Percentiles rank a stretch among this genome's conserved stretches.
Evolutionary conservation across 2,113 vertebrate species (phyloP).

Genomic region (Eptesicus fuscus): DNA sequence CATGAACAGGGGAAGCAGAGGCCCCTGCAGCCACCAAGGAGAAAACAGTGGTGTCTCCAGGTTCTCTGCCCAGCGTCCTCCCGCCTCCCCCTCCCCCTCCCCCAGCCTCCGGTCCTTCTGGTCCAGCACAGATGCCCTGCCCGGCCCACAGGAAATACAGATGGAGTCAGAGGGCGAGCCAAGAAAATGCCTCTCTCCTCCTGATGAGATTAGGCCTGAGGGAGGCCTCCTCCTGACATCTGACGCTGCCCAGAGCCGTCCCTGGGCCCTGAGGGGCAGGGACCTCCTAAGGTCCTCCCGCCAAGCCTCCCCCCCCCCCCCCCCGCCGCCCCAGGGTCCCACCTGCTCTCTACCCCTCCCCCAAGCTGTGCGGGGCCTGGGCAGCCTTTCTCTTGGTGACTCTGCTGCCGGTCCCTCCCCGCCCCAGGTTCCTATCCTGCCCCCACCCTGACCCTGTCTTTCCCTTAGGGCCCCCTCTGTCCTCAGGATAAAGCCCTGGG

Average conservation of each 20-base stretch:
- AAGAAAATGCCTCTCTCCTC: constrained; percentile 42
- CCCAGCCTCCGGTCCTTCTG: background rate
- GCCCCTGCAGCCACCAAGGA: background rate
- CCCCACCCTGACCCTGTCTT: background rate
- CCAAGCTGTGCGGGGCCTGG: background rate
- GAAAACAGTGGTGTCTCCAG: background rate
- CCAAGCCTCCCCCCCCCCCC: fast-evolving
- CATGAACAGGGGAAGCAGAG: background rate
- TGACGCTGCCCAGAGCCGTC: constrained; percentile 10
- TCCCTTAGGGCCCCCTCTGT: background rate
- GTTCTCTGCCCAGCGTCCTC: background rate
- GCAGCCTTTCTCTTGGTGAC: background rate
- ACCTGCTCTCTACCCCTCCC: background rate
- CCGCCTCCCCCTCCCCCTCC: background rate
- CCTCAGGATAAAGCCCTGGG: background rate
- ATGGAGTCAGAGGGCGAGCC: background rate
- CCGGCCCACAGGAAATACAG: constrained; percentile 52
- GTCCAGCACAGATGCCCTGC: constrained; percentile 7
- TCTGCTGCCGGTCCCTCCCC: fast-evolving
- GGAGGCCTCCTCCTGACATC: background rate
- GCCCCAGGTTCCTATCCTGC: background rate
- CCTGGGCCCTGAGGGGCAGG: background rate
- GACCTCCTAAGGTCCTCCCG: background rate
- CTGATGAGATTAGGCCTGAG: constrained; percentile 54
- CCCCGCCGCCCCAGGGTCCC: background rate